A percentile compares a stretch with the other conserved stretches of the same genome.
These are phyloP conservation scores for Drosophila subobscura DNA, from an alignment of 1,140 invertebrate genomes.

Conservation along the genomic window DNA sequence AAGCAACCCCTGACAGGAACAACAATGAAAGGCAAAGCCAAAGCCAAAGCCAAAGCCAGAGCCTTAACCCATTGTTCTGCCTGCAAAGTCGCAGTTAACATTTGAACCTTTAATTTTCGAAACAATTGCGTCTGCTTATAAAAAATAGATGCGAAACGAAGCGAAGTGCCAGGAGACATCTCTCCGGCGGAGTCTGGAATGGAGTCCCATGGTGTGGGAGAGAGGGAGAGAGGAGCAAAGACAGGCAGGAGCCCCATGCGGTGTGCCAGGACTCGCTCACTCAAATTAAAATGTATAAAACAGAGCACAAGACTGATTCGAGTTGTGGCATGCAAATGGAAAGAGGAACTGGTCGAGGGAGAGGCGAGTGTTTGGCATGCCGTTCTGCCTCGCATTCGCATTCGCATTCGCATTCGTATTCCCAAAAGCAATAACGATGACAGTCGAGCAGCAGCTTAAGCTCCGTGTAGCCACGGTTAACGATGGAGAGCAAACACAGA, in stretches of 20 bases:
- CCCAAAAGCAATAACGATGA: constrained; percentile 81
- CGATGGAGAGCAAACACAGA: constrained; percentile 12
- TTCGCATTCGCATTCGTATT: constrained; percentile 18
- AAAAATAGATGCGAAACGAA: constrained; percentile 77
- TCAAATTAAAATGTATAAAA: constrained; percentile 82
- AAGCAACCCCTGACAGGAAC: constrained; percentile 17
- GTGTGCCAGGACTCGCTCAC: constrained; percentile 40
- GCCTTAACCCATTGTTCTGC: constrained; percentile 66
- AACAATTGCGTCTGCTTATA: constrained; percentile 82
- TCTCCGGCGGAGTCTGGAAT: constrained; percentile 18
- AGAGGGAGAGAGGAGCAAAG: not conserved
- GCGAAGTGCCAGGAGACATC: constrained; percentile 48
- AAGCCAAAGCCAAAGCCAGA: constrained; percentile 25
- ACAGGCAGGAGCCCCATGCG: constrained; percentile 20
- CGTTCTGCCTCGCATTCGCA: constrained; percentile 34
- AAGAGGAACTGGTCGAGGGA: constrained; percentile 18
- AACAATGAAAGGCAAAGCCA: constrained; percentile 31
- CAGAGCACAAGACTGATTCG: constrained; percentile 48
- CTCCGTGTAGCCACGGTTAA: not conserved
- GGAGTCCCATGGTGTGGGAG: constrained; percentile 18
- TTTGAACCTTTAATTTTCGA: constrained; percentile 81
- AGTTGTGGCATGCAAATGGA: constrained; percentile 64
- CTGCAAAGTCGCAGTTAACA: constrained; percentile 76
- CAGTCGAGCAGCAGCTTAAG: constrained; percentile 46
- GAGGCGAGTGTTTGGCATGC: constrained; percentile 55